Percentiles rank a stretch among this genome's conserved stretches.
phyloP scores from a whole-genome alignment of 2,888 invertebrate species.

The Drosophila kokeensis region DNA sequence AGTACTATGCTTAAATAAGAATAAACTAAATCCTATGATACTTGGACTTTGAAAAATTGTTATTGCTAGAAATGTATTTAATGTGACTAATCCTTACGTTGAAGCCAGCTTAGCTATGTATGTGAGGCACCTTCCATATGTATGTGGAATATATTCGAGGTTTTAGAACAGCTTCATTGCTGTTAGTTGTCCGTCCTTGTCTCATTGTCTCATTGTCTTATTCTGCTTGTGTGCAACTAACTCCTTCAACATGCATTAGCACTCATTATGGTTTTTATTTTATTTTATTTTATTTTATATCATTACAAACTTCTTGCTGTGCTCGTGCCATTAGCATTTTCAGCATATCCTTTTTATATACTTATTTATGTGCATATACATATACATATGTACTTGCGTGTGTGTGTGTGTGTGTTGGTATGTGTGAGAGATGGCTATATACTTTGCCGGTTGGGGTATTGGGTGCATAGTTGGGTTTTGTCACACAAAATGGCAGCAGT shows the following conservation, averaged over 20 bases:
- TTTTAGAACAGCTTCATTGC: conserved; percentile 9
- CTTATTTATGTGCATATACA: conserved; percentile 17
- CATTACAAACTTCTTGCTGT: conserved; percentile 21
- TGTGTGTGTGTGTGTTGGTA: conserved; percentile 5
- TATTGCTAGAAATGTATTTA: neutral
- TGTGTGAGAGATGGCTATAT: conserved; percentile 14
- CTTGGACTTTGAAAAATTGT: neutral
- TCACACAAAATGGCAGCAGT: conserved; percentile 77
- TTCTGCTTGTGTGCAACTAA: neutral
- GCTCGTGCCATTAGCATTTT: conserved; percentile 26
- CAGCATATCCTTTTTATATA: conserved; percentile 20
- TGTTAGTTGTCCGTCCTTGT: neutral
- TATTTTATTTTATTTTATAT: conserved; percentile 26
- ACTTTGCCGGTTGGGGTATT: conserved; percentile 21
- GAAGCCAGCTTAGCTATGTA: neutral
- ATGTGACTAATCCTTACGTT: neutral
- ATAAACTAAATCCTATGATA: neutral
- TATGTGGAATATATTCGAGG: conserved; percentile 12
- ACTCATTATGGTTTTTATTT: conserved; percentile 38
- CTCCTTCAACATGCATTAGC: conserved; percentile 45
- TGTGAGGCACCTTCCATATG: neutral
- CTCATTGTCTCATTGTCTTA: neutral
- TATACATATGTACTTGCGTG: conserved; percentile 3
- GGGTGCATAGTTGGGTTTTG: conserved; percentile 60
- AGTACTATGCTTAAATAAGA: neutral